Evolutionary conservation across 2,113 vertebrate genomes (phyloP).

Genomic region (Acinonyx jubatus): DNA sequence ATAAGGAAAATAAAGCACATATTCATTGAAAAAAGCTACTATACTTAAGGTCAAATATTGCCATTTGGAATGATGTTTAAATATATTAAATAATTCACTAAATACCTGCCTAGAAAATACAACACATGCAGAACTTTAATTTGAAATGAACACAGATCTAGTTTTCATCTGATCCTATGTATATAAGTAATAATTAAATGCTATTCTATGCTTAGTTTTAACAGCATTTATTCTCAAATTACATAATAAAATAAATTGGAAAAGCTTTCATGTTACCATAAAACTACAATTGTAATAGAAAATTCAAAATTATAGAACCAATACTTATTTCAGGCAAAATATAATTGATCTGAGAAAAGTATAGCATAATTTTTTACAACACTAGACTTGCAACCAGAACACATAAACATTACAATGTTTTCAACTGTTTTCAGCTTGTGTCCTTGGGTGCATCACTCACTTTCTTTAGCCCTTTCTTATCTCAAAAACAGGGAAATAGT

Average conservation of each 20-base stretch:
- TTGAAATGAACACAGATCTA: background rate
- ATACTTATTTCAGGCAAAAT: background rate
- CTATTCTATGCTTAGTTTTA: background rate
- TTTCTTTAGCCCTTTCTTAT: background rate
- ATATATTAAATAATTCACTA: background rate
- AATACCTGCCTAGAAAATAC: background rate
- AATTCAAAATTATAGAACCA: constrained; percentile 12
- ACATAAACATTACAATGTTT: background rate
- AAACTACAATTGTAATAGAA: background rate
- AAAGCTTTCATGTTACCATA: constrained; percentile 8
- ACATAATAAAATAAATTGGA: background rate
- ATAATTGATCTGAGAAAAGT: background rate
- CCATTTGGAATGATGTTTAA: background rate
- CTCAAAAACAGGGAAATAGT: background rate
- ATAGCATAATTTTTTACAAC: background rate
- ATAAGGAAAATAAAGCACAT: constrained; percentile 29
- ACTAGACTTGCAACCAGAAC: background rate
- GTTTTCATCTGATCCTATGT: background rate
- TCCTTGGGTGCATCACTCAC: background rate
- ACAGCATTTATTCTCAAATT: background rate
- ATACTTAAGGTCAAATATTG: background rate
- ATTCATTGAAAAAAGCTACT: constrained; percentile 21
- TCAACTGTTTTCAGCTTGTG: background rate
- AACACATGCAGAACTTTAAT: background rate
- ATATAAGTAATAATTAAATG: background rate